Conservation (phyloP, 1,140 invertebrate species). For the Bombus waltoni region DNA sequence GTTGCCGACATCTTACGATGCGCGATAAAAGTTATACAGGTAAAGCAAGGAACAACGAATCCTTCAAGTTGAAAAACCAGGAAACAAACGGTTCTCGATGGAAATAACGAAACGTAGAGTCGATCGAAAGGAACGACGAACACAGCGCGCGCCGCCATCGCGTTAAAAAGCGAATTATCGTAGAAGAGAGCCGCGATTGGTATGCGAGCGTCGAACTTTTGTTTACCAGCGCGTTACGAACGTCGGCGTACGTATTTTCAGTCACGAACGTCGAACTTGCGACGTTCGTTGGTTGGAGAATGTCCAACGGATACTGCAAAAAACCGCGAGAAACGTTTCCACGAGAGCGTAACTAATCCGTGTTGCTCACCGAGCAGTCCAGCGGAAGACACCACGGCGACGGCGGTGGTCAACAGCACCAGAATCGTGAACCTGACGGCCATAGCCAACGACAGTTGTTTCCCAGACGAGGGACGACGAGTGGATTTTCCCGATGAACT, state of each 20-base stretch:
- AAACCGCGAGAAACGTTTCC: conserved; percentile 11
- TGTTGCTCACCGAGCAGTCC: conserved; percentile 79
- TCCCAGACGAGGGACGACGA: background rate
- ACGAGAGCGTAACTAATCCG: conserved; percentile 31
- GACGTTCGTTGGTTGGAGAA: background rate
- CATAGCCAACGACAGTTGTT: conserved; percentile 53
- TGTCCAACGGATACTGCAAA: background rate
- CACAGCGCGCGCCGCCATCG: background rate
- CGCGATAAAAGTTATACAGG: too few species aligned
- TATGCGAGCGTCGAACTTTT: background rate
- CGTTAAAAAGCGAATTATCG: background rate
- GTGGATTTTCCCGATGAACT: conserved; percentile 28
- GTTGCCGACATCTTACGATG: background rate
- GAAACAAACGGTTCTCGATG: background rate
- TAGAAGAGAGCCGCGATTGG: background rate
- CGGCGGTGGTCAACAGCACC: conserved; percentile 67
- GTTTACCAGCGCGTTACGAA: conserved; percentile 12
- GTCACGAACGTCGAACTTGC: background rate
- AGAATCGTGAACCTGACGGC: conserved; percentile 66
- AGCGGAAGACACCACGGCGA: conserved; percentile 73
- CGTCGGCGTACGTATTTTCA: background rate
- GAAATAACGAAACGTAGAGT: background rate
- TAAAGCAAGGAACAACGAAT: background rate
- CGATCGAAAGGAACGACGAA: background rate
- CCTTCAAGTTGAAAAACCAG: rapidly evolving